These are phyloP conservation scores for Alaudala cheleensis DNA, from an alignment of 2,113 vertebrate genomes.

Conservation along the genomic window DNA sequence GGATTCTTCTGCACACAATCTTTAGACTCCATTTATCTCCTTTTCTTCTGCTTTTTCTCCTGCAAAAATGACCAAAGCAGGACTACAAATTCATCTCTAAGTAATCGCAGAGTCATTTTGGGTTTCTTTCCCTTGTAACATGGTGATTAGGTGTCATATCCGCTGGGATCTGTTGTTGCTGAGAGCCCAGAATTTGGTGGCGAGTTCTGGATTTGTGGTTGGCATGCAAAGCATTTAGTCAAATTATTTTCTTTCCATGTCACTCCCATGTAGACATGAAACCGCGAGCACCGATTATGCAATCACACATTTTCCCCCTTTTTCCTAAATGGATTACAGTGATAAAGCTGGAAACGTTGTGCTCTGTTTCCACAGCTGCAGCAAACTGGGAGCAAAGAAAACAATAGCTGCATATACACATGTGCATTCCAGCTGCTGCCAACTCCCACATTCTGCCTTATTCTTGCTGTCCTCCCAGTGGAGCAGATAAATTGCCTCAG, in stretches of 20 bases:
- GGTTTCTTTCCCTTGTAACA: not conserved
- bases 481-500: not conserved
- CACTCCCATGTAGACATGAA: not conserved
- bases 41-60: not conserved
- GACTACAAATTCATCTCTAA: not conserved
- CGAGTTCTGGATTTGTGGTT: not conserved
- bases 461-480: not conserved
- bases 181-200: not conserved
- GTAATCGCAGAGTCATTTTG: not conserved
- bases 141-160: not conserved
- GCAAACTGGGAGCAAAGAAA: not conserved
- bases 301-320: not conserved
- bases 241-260: not conserved
- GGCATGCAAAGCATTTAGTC: not conserved
- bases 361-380: slow-evolving; percentile 42
- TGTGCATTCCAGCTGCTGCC: slow-evolving; percentile 38
- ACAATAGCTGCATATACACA: not conserved
- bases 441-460: not conserved
- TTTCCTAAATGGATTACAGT: not conserved
- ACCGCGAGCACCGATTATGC: not conserved
- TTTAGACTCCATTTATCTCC: not conserved
- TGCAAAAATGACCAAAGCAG: not conserved
- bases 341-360: not conserved
- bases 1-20: not conserved
- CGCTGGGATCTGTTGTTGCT: not conserved